Conservation (phyloP, 2,888 invertebrate genomes). For the Drosophila fungiperda region DNA sequence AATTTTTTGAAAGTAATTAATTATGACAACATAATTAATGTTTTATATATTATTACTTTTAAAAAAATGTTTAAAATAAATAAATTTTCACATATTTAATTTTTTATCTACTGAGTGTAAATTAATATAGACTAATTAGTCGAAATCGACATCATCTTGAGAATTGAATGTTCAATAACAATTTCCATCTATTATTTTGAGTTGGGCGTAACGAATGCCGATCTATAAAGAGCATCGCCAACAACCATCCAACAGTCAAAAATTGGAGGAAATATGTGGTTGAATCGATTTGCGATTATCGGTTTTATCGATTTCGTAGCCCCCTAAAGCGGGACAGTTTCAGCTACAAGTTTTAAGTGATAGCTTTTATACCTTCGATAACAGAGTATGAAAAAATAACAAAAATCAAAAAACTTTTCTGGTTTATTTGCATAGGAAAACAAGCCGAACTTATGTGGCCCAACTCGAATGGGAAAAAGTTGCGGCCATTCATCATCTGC, state of each 20-base stretch:
- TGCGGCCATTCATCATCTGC: slow-evolving; percentile 40
- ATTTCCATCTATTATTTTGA: background rate
- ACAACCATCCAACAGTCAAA: background rate
- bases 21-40: background rate
- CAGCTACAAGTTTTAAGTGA: background rate
- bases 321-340: background rate
- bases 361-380: background rate
- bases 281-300: background rate
- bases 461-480: slow-evolving; percentile 13
- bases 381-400: background rate
- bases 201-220: background rate
- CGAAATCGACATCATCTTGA: background rate
- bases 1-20: background rate
- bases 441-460: slow-evolving; percentile 13
- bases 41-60: background rate
- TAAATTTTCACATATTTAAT: background rate
- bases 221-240: background rate
- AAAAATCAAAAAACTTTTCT: background rate
- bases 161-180: background rate
- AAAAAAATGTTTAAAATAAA: background rate
- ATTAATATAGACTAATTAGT: background rate
- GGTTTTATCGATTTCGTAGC: background rate
- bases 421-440: slow-evolving; percentile 25
- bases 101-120: too few species aligned
- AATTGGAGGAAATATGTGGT: background rate